Conservation (phyloP, 2,888 invertebrate species). For the Drosophila sordidapex region DNA sequence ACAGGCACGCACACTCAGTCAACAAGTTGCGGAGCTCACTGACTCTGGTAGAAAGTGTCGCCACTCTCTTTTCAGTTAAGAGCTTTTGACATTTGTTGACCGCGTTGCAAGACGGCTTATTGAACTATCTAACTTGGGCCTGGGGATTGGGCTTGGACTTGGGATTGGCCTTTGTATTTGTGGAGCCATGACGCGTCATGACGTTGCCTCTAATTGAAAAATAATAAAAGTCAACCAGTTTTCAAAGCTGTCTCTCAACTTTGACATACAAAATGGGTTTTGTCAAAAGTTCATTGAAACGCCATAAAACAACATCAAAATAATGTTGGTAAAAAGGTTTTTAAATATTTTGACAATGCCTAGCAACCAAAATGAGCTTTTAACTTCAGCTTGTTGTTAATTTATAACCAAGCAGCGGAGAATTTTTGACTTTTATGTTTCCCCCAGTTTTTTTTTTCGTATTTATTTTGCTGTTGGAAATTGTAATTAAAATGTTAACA, state of each 20-base stretch:
- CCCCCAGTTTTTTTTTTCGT: conserved; percentile 5
- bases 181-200: conserved; percentile 1
- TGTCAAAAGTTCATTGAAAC: conserved; percentile 61
- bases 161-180: conserved; percentile 22
- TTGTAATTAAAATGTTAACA: conserved; percentile 58
- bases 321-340: conserved; percentile 33
- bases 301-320: conserved; percentile 6
- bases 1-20: conserved; percentile 52
- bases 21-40: conserved; percentile 30
- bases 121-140: conserved; percentile 27
- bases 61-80: conserved; percentile 53
- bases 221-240: conserved; percentile 54
- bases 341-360: conserved; percentile 52
- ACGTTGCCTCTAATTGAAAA: conserved; percentile 48
- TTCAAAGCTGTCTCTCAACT: conserved; percentile 48
- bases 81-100: conserved; percentile 44
- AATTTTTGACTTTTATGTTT: conserved; percentile 29
- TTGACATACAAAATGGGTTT: conserved; percentile 49
- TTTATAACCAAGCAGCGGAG: conserved; percentile 21
- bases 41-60: conserved; percentile 62
- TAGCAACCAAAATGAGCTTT: conserved; percentile 25
- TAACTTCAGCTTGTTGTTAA: conserved; percentile 27
- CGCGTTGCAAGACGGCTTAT: conserved; percentile 36
- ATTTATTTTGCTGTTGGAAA: conserved; percentile 30
- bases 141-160: neutral